phyloP scores from a whole-genome alignment of 2,797 vertebrate genomes.

The Platyrinchus mystaceus region DNA sequence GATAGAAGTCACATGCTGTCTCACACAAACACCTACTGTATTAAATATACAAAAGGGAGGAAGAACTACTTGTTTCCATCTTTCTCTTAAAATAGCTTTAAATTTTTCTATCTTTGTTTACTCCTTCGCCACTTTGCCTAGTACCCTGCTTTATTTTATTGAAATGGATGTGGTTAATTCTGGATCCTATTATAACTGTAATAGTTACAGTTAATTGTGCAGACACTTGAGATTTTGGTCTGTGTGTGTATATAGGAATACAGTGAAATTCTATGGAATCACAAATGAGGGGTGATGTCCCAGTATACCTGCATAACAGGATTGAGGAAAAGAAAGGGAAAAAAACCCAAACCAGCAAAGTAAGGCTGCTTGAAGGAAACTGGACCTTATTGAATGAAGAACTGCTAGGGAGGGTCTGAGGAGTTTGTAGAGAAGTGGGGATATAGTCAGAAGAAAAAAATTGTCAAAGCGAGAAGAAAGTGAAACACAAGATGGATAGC shows the following conservation, averaged over 20 bases:
- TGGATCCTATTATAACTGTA: not conserved
- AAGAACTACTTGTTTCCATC: not conserved
- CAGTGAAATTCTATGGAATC: not conserved
- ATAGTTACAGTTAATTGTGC: not conserved
- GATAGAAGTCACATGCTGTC: not conserved
- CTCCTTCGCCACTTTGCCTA: not conserved
- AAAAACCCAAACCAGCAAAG: accelerated
- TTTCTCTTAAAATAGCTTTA: not conserved
- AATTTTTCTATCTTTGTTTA: not conserved
- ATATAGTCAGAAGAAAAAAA: not conserved
- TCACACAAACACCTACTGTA: not conserved
- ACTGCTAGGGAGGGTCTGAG: not conserved
- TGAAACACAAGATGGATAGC: not conserved
- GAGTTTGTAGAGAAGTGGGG: not conserved
- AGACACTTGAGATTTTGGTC: not conserved
- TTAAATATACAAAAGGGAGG: not conserved
- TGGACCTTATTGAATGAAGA: not conserved
- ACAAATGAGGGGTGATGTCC: not conserved
- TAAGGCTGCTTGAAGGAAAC: not conserved
- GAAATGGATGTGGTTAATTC: not conserved
- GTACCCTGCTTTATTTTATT: not conserved
- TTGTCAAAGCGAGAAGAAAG: not conserved
- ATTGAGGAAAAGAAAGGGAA: not conserved
- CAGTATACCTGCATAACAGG: not conserved
- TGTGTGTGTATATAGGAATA: not conserved